phyloP scores from a whole-genome alignment of 1,140 invertebrate species.

The Manduca sexta region DNA sequence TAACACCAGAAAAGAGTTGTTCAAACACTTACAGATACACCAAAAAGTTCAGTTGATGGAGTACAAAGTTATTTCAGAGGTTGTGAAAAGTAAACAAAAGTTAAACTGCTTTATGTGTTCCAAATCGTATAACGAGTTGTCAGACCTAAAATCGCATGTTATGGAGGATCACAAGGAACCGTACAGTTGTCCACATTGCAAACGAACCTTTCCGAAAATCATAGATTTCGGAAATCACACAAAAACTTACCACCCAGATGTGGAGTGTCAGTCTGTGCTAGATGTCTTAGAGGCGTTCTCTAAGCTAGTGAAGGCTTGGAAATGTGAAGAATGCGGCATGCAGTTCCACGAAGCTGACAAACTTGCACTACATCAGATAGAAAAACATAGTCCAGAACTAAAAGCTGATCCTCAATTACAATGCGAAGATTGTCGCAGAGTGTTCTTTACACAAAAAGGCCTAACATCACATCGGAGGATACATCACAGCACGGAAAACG shows the following conservation, averaged over 20 bases:
- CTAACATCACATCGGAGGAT: constrained; percentile 51
- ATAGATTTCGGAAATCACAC: constrained; percentile 59
- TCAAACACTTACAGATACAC: constrained; percentile 59
- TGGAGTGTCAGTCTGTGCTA: constrained; percentile 54
- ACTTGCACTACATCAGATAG: constrained; percentile 54
- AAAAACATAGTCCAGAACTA: constrained; percentile 48
- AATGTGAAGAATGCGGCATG: constrained; percentile 58
- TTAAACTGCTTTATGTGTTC: constrained; percentile 57
- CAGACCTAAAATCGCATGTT: constrained; percentile 52
- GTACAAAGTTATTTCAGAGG: constrained; percentile 60
- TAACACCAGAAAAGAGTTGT: constrained; percentile 51
- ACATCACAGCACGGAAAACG: constrained; percentile 41
- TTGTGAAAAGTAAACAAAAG: constrained; percentile 54
- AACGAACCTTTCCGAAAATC: constrained; percentile 49
- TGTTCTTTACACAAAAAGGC: constrained; percentile 56
- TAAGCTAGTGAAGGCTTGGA: constrained; percentile 57
- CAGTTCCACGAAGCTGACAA: constrained; percentile 65
- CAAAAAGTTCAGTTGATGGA: constrained; percentile 62
- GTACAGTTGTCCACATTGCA: constrained; percentile 49
- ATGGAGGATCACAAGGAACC: constrained; percentile 60
- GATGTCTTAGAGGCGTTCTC: constrained; percentile 61
- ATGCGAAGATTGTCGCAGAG: constrained; percentile 51
- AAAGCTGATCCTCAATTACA: constrained; percentile 49
- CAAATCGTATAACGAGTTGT: constrained; percentile 44
- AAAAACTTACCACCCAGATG: constrained; percentile 53